These are phyloP conservation scores for Limnothrissa miodon DNA, from an alignment of 2,113 vertebrate genomes.

Conservation along the genomic window DNA sequence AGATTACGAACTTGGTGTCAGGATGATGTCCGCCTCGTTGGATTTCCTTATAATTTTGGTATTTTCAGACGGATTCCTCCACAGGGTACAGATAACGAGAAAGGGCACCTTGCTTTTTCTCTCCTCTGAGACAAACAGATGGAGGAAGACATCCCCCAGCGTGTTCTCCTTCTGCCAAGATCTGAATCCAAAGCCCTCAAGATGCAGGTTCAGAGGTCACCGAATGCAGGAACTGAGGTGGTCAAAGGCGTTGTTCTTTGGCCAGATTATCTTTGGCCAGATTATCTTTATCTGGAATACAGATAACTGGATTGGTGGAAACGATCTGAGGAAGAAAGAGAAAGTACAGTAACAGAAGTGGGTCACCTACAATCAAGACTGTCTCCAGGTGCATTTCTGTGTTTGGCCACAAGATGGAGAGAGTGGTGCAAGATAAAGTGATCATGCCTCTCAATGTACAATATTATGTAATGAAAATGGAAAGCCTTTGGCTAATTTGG, in stretches of 20 bases:
- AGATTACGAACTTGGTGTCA: not conserved
- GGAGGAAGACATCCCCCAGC: not conserved
- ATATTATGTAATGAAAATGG: not conserved
- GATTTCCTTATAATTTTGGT: not conserved
- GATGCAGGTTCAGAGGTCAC: constrained; percentile 13
- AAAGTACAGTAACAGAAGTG: not conserved
- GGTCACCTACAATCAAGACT: not conserved
- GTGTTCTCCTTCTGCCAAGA: not conserved
- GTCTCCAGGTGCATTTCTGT: not conserved
- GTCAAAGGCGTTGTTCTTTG: constrained; percentile 41
- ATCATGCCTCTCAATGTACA: not conserved
- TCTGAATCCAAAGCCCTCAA: constrained; percentile 24
- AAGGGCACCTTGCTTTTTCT: not conserved
- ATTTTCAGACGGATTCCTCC: not conserved
- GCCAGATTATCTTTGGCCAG: constrained; percentile 36
- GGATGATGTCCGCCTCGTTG: not conserved
- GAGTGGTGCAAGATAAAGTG: constrained; percentile 7
- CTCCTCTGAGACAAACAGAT: not conserved
- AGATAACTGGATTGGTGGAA: constrained; percentile 8
- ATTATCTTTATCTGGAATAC: constrained; percentile 31
- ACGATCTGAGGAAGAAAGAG: constrained; percentile 50
- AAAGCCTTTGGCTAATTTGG: not conserved
- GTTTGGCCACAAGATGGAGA: constrained; percentile 54
- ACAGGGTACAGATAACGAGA: not conserved
- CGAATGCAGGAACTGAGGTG: not conserved